phyloP scores from a whole-genome alignment of 2,888 invertebrate species.

The Boloria euphrosyne region DNA sequence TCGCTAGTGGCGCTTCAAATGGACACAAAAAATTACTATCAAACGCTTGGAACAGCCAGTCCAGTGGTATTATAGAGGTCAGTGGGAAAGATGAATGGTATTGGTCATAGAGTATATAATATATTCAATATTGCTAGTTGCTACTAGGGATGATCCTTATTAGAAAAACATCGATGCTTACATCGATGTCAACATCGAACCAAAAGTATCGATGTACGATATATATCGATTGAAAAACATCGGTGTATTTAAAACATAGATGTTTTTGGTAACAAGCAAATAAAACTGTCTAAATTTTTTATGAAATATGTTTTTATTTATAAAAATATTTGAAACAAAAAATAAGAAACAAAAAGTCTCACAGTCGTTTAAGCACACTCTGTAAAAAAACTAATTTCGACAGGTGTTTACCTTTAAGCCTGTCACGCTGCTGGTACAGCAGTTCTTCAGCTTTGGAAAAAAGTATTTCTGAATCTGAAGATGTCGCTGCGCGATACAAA shows the following conservation, averaged over 20 bases:
- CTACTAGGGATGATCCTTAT: constrained; percentile 27
- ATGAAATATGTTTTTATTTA: constrained; percentile 4
- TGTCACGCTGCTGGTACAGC: constrained; percentile 17
- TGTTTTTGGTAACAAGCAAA: constrained; percentile 13
- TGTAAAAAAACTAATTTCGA: constrained; percentile 2
- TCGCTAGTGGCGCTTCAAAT: too few relatives aligned
- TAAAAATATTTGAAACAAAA: too few relatives aligned
- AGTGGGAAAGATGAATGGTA: too few relatives aligned
- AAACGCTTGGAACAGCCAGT: too few relatives aligned
- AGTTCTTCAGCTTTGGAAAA: constrained; percentile 20
- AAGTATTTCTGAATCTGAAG: constrained; percentile 23
- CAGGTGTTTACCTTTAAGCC: not conserved
- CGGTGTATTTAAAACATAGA: constrained; percentile 6
- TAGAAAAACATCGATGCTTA: constrained; percentile 35
- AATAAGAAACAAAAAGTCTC: too few relatives aligned
- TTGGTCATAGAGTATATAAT: too few relatives aligned
- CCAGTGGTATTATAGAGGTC: too few relatives aligned
- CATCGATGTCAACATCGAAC: too few relatives aligned
- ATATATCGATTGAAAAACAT: constrained; percentile 23
- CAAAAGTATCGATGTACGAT: constrained; percentile 24
- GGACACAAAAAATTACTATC: too few relatives aligned
- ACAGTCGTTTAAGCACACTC: not conserved
- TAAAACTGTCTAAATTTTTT: constrained; percentile 11
- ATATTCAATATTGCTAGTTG: too few relatives aligned
- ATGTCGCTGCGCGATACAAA: constrained; percentile 23